These are phyloP conservation scores for Myotis planiceps DNA, from an alignment of 2,797 vertebrate genomes.

Conservation along the genomic window DNA sequence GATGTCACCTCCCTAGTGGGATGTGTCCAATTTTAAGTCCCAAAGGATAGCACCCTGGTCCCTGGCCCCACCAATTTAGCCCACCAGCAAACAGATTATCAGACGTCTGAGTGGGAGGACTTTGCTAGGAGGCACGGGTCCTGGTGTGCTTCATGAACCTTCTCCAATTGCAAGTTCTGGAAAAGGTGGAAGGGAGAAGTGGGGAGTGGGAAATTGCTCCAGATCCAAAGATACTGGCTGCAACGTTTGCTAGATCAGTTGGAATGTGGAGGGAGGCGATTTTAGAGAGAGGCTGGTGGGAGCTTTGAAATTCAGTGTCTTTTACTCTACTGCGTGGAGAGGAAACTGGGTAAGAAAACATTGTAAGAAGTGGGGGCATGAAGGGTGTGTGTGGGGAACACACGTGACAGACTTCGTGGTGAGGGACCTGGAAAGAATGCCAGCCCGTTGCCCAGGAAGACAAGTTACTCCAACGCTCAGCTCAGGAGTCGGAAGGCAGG, in stretches of 20 bases:
- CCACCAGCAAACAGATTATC: background rate
- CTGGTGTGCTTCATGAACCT: background rate
- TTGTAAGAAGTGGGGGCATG: background rate
- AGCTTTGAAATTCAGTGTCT: background rate
- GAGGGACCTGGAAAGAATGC: background rate
- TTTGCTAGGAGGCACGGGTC: background rate
- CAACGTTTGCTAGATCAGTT: background rate
- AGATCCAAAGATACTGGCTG: background rate
- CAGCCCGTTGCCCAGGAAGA: background rate
- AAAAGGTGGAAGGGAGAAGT: background rate
- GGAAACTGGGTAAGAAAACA: background rate
- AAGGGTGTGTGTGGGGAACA: background rate
- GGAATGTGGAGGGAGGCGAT: background rate
- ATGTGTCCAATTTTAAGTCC: background rate
- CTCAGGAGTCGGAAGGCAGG: background rate
- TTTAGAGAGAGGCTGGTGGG: background rate
- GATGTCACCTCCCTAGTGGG: background rate
- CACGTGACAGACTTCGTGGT: background rate
- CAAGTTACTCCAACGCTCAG: no score
- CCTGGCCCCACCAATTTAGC: fast-evolving
- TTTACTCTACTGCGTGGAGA: background rate
- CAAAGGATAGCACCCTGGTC: fast-evolving
- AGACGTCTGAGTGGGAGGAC: no score
- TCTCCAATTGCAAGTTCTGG: background rate
- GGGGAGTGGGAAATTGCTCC: background rate